Conservation (phyloP, 2,113 vertebrate genomes). For the Hydropotes inermis region DNA sequence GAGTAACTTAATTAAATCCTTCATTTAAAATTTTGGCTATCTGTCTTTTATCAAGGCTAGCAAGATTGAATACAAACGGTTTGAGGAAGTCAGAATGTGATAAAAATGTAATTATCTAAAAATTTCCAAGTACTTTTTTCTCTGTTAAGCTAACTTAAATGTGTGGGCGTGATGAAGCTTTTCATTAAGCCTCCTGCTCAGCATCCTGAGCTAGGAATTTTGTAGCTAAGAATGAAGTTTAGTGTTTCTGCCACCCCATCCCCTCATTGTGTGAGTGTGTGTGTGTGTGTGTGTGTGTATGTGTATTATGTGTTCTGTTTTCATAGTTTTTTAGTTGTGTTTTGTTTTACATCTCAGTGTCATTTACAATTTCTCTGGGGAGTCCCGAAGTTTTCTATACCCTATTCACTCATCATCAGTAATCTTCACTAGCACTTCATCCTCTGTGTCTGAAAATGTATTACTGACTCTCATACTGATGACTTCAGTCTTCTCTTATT, state of each 20-base stretch:
- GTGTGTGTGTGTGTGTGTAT: neutral
- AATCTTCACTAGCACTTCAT: neutral
- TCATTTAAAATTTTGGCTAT: conserved; percentile 43
- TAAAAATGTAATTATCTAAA: conserved; percentile 45
- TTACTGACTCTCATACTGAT: neutral
- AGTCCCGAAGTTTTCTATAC: neutral
- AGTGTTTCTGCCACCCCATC: neutral
- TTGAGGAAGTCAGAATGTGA: neutral
- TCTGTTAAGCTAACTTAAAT: conserved; percentile 19
- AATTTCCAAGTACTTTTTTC: conserved; percentile 14
- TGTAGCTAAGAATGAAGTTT: neutral
- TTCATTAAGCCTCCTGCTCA: neutral
- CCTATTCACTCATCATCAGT: neutral
- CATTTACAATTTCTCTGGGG: neutral
- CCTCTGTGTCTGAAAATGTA: neutral
- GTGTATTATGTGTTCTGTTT: neutral
- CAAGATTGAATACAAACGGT: neutral
- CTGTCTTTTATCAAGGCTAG: neutral
- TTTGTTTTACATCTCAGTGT: neutral
- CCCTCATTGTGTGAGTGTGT: accelerated
- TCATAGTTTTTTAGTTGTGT: neutral
- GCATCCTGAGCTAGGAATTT: neutral
- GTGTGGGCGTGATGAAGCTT: neutral
- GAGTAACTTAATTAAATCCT: conserved; percentile 58
- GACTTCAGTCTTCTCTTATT: neutral